Percentiles rank a stretch among this genome's conserved stretches.
Evolutionary conservation across 2,888 invertebrate genomes (phyloP).

Genomic region (Platycheirus rosarum): DNA sequence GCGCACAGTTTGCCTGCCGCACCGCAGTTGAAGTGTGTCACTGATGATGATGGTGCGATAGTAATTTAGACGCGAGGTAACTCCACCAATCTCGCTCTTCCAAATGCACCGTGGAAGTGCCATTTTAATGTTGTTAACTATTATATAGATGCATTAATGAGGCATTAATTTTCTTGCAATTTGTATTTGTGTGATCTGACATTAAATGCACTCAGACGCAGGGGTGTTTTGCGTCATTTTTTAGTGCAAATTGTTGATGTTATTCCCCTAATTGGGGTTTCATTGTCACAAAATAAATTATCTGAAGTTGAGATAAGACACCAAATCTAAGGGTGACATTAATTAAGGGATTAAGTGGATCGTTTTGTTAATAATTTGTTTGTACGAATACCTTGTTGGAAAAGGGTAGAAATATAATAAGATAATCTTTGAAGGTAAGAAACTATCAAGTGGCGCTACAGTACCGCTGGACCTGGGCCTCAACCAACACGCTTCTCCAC

Average conservation of each 20-base stretch:
- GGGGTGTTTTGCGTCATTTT: slow-evolving; percentile 46
- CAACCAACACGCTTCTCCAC: no score
- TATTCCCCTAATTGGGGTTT: slow-evolving; percentile 44
- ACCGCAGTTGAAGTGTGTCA: slow-evolving; percentile 66
- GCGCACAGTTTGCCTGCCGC: background rate
- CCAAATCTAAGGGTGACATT: background rate
- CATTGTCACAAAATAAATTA: slow-evolving; percentile 19
- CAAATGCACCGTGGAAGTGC: slow-evolving; percentile 30
- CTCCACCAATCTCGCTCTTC: background rate
- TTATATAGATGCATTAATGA: slow-evolving; percentile 14
- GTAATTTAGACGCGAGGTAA: slow-evolving; percentile 48
- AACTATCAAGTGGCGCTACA: no score
- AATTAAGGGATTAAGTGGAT: slow-evolving; percentile 53
- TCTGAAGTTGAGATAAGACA: slow-evolving; percentile 31
- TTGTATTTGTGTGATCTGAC: slow-evolving; percentile 29
- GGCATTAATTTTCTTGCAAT: slow-evolving; percentile 56
- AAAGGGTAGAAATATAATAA: no score
- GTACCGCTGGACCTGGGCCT: no score
- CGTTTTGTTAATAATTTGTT: slow-evolving; percentile 37
- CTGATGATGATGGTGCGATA: slow-evolving; percentile 54
- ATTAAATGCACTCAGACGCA: slow-evolving; percentile 39
- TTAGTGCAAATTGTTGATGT: slow-evolving; percentile 39
- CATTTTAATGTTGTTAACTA: slow-evolving; percentile 59
- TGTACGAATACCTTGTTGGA: no score
- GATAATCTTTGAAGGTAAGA: no score